Evolutionary conservation across 2,888 invertebrate species (phyloP), one percentile per base, ranked within the genome.

Genomic region (Sialis fuliginosa): DNA sequence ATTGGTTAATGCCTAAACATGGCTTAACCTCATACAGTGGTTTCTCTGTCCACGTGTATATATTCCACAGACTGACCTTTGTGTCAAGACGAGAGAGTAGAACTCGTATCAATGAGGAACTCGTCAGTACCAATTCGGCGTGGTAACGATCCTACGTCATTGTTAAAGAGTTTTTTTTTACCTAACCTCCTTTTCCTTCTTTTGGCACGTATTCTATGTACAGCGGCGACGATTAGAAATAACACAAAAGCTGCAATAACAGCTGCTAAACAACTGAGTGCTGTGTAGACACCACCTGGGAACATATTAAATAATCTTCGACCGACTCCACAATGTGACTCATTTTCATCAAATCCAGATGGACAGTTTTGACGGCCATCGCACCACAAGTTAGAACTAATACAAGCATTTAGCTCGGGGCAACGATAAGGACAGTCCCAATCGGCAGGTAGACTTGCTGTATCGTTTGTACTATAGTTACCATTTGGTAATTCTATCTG

Each of bases 1-100:
- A 22, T 22, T 22, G 22, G 22, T 10, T 44, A 46, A 39, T 46
- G 32, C 39, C 47, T 47, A 47, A 47, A 9, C 33, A 30, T 42
- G 33, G 47, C 48, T 45, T 55, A 58, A 56, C 58, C 72, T 82
- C 80, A 86, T 75, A 90, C 89, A 60, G 89, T 89, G 64, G 89
- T 89, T 72, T 89, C 89, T 66, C 88, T 81, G 71, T 90, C 89
- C 71, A 89, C 85, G 69, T 88, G 87, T 63, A 89, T 89, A 68
- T 84, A 89, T 67, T 89, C 89, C 75, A 89, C 88, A 74, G 85
- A 81, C 72, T 85, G 81, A 64, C 79, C 78, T 68, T 84, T 84
- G 60, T 87, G 88, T 89, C 89, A 89, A 77, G 89, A 88, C 59
- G 76, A 72, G 33, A 75, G 71, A 42, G 72, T 70, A 37, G 74